Base-by-base conservation (phyloP, 2,797 vertebrate species). In the Smutsia temminckii region DNA sequence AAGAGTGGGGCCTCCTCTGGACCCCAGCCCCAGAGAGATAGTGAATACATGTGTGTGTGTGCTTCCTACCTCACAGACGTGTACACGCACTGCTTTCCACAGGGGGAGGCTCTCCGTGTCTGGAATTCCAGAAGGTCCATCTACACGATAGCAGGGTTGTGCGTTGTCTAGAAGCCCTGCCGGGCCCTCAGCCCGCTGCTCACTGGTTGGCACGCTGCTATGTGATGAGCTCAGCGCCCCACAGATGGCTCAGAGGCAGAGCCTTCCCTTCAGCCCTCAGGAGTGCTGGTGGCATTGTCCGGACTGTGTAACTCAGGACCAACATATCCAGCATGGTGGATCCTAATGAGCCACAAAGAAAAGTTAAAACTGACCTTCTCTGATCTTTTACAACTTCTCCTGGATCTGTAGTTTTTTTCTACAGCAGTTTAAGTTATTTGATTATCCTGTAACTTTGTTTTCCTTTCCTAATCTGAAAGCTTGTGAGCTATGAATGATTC, bases 161-260 rank as follows among this genome's bases (percentile, higher is more conserved):
- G 18, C 23, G 61, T 13, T 1, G 8, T 3, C 51, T 8, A 23
- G 40, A 17, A 51, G 51, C 66, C 68, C 1, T 9, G 37, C 10
- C 2, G 23, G 49, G 6, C 85, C 66, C 34, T 11, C 0, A 0
- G 6, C 55, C 69, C 18, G 49, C 4, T 3, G 3, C 63, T 8
- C 29, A 6, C 29, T 32, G 55, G 11, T 12, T 11, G 46, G 46
- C 46, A 12, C 46, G 46, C 46, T 5, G 34, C 29, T 2, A 2
- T 3, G 9, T 2, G 32, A 55, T 0, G 8, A 51, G 32, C 46
- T 1, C 8, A 0, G 14, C 4, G 3, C 64, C 66, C 64, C 27
- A 16, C 23, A 0, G 17, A 0, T 1, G 5, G 40, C 21, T 12
- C 29, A 0, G 63, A 29, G 25, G 11, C n/a, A 11, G 85, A 25